Conservation (phyloP, 2,113 vertebrate genomes). For the Calyptomena viridis region DNA sequence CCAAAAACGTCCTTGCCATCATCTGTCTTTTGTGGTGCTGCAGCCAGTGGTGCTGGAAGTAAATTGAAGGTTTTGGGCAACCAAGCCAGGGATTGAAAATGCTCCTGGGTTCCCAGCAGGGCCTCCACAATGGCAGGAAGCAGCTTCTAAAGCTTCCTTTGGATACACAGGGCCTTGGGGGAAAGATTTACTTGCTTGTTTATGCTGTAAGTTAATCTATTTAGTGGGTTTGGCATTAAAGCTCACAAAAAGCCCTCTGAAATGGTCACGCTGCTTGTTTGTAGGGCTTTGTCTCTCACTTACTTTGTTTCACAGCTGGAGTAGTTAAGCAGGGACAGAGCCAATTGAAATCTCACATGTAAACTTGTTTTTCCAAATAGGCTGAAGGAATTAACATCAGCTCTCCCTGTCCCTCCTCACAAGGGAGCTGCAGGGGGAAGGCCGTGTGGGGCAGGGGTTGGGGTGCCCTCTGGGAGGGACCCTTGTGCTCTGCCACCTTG, state of each 20-base stretch:
- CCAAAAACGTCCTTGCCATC: neutral
- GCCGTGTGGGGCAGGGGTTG: neutral
- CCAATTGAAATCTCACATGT: conserved; percentile 13
- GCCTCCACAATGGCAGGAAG: conserved; percentile 62
- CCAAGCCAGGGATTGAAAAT: conserved; percentile 32
- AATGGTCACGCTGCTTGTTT: conserved; percentile 17
- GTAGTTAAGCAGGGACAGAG: neutral
- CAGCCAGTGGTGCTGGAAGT: neutral
- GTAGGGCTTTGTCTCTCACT: conserved; percentile 45
- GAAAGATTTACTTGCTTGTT: conserved; percentile 64
- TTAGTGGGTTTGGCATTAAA: conserved; percentile 50
- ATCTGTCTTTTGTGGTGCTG: neutral
- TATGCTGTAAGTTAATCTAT: conserved; percentile 62
- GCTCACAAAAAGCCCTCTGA: conserved; percentile 40
- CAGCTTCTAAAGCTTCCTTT: conserved; percentile 59
- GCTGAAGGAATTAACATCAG: neutral
- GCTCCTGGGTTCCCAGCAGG: conserved; percentile 51
- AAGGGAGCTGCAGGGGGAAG: neutral
- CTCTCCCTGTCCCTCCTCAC: neutral
- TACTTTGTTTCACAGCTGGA: conserved; percentile 54
- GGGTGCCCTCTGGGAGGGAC: neutral
- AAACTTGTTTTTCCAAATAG: conserved; percentile 5
- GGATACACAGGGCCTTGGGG: conserved; percentile 28
- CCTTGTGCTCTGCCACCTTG: neutral
- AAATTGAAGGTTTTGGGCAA: neutral